Conservation (phyloP, 2,888 invertebrate species). For the Nomada lathburiana region DNA sequence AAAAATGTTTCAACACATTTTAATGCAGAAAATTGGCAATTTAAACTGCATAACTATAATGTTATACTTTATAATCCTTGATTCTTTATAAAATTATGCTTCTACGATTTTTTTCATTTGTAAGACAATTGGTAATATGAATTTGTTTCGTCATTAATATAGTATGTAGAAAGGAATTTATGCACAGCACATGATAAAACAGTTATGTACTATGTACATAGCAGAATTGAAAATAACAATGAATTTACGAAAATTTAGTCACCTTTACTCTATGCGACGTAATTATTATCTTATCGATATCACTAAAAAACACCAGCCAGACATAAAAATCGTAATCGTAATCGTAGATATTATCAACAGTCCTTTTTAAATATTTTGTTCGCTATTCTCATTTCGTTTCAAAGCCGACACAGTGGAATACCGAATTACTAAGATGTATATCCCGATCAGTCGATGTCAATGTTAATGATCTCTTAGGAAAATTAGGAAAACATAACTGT, state of each 20-base stretch:
- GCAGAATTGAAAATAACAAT: background rate
- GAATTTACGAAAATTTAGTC: background rate
- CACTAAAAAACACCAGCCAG: background rate
- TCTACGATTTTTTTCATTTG: background rate
- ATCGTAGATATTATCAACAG: background rate
- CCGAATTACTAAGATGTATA: too few relatives aligned
- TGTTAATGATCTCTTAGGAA: too few relatives aligned
- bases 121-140: background rate
- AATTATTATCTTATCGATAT: slow-evolving; percentile 43
- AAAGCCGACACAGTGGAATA: too few relatives aligned
- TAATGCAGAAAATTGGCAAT: too few relatives aligned
- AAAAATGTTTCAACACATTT: background rate
- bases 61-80: too few relatives aligned
- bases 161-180: too few relatives aligned
- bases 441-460: too few relatives aligned
- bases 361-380: background rate
- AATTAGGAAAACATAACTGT: too few relatives aligned
- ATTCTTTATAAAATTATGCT: too few relatives aligned
- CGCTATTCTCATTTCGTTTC: background rate
- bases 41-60: too few relatives aligned
- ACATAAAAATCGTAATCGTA: background rate
- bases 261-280: background rate
- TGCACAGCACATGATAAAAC: background rate
- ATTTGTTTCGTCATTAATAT: background rate
- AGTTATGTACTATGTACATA: background rate